A percentile compares a stretch with the other conserved stretches of the same genome.
Conservation (phyloP, 2,888 invertebrate species). For the Barypeithes pellucidus region DNA sequence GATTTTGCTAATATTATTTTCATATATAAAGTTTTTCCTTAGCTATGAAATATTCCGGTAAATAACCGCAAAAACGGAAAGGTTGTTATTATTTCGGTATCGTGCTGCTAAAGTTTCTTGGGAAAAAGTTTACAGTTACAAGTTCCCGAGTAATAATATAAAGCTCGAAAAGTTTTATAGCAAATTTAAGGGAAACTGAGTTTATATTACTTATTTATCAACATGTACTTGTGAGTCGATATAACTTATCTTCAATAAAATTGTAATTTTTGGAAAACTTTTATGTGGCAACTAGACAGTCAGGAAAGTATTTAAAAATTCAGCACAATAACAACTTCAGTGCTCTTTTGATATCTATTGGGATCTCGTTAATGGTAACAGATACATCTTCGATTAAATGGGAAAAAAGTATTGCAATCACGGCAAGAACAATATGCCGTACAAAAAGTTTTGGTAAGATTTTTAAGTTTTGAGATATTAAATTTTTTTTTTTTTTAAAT, state of each 20-base stretch:
- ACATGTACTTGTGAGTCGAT: slow-evolving; percentile 3
- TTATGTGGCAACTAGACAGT: too few species aligned
- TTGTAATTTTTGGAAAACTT: neutral
- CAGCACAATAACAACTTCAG: too few species aligned
- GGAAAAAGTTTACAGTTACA: slow-evolving; percentile 13
- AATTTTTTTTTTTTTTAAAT: too few species aligned
- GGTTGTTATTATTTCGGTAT: slow-evolving; percentile 35
- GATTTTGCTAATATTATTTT: neutral
- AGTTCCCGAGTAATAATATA: slow-evolving; percentile 42
- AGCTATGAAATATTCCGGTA: neutral
- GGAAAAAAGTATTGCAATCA: too few species aligned
- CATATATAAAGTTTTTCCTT: neutral
- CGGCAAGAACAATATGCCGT: too few species aligned
- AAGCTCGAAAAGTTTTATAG: slow-evolving; percentile 41
- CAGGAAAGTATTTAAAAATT: too few species aligned
- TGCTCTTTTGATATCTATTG: too few species aligned
- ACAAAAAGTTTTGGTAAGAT: too few species aligned
- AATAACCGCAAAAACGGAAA: slow-evolving; percentile 24
- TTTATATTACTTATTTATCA: slow-evolving; percentile 29
- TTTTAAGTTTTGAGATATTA: too few species aligned
- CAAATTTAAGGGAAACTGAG: slow-evolving; percentile 20
- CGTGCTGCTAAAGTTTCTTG: slow-evolving; percentile 37
- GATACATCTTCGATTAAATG: too few species aligned
- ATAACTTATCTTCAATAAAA: neutral
- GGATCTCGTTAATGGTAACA: too few species aligned